Evolutionary conservation across 2,113 vertebrate genomes (phyloP).

Genomic region (Eupsittula cactorum): DNA sequence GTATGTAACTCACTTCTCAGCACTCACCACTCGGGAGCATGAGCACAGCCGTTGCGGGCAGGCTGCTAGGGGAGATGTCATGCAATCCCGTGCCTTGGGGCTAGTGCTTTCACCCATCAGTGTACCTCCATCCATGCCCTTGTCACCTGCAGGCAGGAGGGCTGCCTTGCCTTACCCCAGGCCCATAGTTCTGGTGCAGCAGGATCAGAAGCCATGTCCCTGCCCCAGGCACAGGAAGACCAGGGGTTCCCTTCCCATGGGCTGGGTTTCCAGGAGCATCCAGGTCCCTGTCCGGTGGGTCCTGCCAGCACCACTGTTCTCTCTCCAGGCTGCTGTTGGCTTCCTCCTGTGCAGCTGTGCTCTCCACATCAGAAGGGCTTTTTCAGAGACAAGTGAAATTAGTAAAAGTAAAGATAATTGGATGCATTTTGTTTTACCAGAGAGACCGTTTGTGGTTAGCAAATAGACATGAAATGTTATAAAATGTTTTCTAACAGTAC

Average conservation of each 20-base stretch:
- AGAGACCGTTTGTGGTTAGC: constrained; percentile 50
- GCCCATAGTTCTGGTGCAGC: accelerated
- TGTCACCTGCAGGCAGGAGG: background rate
- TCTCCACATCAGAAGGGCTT: constrained; percentile 29
- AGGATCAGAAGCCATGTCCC: accelerated
- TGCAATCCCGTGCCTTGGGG: accelerated
- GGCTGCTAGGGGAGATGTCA: background rate
- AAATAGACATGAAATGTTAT: constrained; percentile 44
- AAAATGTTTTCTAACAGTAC: constrained; percentile 62
- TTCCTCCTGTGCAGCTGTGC: constrained; percentile 26
- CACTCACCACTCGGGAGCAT: background rate
- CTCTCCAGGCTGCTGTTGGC: background rate
- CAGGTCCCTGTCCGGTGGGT: accelerated
- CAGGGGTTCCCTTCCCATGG: background rate
- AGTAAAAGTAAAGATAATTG: constrained; percentile 48
- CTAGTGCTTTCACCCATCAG: accelerated
- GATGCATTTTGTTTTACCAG: constrained; percentile 19
- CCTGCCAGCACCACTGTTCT: background rate
- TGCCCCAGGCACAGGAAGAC: accelerated
- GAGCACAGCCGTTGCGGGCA: accelerated
- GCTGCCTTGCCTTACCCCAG: background rate
- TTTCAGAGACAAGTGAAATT: constrained; percentile 51
- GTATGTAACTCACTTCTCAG: background rate
- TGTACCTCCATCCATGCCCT: accelerated
- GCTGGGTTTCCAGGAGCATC: background rate